Base-by-base conservation (phyloP, 2,113 vertebrate genomes). In the Ammodytes dubius region DNA sequence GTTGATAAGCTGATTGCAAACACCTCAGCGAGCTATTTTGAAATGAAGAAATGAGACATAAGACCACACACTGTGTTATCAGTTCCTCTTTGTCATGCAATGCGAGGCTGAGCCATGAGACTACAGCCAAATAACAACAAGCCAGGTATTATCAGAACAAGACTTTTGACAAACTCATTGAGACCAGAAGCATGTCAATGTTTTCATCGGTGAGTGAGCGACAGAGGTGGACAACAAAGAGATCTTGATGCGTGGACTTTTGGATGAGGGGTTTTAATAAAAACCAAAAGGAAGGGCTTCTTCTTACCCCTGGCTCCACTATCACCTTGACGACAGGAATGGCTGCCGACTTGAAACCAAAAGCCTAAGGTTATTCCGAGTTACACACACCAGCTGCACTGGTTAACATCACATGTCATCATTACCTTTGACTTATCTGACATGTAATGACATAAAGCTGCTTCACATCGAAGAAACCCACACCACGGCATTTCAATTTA, bases 241-340 rank as follows among this genome's bases (percentile, higher is more conserved):
- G 11, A 83, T 68, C 53, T 40, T 47, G 57, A 84, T 80, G 81
- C 74, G 82, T 57, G 60, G 87, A 83, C 66, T 84, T 40, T 75
- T 47, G 57, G 78, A 56, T 66, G 77, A 77, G 9, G 77, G 27
- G 77, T 64, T 88, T 73, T 4, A 66, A 83, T 71, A 64, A 49
- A 81, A 57, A 68, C 27, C 27, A 27, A 58, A 58, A 81, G 84
- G 81, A 66, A 74, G 91, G 85, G 76, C 67, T 64, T 80, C 42
- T 73, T 86, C 93, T 93, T 93, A 93, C 93, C 93, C 91, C 93
- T 74, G 91, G 88, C 65, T 93, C 93, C 91, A 93, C 92, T 92
- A 92, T 91, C 91, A 93, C 92, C 91, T 91, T 93, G 81, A 93
- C 87, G 69, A 94, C 91, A 69, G 92, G 93, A 88, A 94, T 82